A percentile compares a stretch with the other conserved stretches of the same genome.
These are phyloP conservation scores for Melanotus villosus DNA, from an alignment of 2,888 invertebrate species.

Conservation along the genomic window DNA sequence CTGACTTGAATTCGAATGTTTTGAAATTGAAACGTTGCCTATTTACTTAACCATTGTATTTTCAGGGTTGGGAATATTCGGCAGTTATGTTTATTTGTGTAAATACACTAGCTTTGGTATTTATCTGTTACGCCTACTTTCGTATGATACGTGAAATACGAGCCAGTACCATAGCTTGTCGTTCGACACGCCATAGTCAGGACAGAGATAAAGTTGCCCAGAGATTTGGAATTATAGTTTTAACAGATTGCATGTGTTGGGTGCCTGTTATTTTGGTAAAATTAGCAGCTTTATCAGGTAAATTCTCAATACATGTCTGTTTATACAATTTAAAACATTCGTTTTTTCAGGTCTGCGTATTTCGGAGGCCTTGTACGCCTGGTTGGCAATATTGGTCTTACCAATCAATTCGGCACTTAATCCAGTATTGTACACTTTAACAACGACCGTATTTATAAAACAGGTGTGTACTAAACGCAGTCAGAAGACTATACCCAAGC, in stretches of 20 bases:
- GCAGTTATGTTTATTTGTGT: conserved; percentile 72
- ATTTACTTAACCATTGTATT: too few relatives aligned
- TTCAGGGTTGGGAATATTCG: conserved; percentile 75
- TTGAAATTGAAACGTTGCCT: too few relatives aligned
- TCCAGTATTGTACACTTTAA: conserved; percentile 75
- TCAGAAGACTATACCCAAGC: background rate
- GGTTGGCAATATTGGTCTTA: conserved; percentile 74
- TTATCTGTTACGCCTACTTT: conserved; percentile 73
- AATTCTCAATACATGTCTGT: background rate
- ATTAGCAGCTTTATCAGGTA: conserved; percentile 72
- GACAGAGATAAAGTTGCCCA: conserved; percentile 72
- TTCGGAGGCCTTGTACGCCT: conserved; percentile 72
- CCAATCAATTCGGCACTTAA: conserved; percentile 76
- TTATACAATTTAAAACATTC: too few relatives aligned
- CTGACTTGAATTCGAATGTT: too few relatives aligned
- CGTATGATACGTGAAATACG: conserved; percentile 73
- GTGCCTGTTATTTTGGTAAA: conserved; percentile 74
- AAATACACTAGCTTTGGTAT: conserved; percentile 72
- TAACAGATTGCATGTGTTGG: conserved; percentile 75
- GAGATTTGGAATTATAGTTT: conserved; percentile 74
- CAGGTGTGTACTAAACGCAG: conserved; percentile 63
- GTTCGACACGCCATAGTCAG: conserved; percentile 73
- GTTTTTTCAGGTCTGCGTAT: conserved; percentile 68
- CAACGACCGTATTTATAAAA: conserved; percentile 75
- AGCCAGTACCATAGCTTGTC: conserved; percentile 72